Base-by-base conservation (phyloP, 2,797 vertebrate genomes). In the Gallinago nigripennis region DNA sequence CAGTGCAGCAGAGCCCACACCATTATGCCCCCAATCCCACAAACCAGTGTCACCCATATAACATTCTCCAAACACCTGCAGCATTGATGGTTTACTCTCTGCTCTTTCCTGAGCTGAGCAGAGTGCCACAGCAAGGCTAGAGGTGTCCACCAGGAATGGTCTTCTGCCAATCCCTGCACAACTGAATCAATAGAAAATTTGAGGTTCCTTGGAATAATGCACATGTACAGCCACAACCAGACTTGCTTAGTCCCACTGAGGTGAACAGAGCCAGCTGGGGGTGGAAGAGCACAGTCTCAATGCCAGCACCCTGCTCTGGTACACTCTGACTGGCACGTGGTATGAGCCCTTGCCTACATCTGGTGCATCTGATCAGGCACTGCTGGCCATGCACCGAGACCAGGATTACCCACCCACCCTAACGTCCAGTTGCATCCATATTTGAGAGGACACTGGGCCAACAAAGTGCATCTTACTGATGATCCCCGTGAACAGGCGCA, bases 261-360 rank as follows among this genome's bases (percentile, higher is more conserved):
- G 11, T 35, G 50, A 48, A 51, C 24, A 2, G 12, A 89, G 64
- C 16, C 64, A 70, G 18, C 8, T 19, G 0, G 11, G 14, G 21
- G 3, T 66, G 51, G 56, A 64, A 48, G 7, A 81, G 61, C 57
- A 41, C 39, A 8, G 41, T 41, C 2, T 0, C 41, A 51, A 1
- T 3, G 17, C 43, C 63, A 60, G 73, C 27, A n/a, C 31, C 39
- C 31, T 82, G 12, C 45, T 85, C 18, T 82, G n/a, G 35, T 45
- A 33, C 33, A 4, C 23, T 17, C 33, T 31, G 0, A 3, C 43
- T 70, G 27, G 24, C n/a, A 13, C 2, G 0, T 20, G 6, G 5
- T 60, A 16, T 28, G 57, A 84, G 39, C 41, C 41, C 35, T 43
- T 51, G 16, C 30, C 57, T 70, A 20, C 3, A 0, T 68, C 7